phyloP scores from a whole-genome alignment of 2,888 invertebrate species.

The Thymelicus sylvestris region DNA sequence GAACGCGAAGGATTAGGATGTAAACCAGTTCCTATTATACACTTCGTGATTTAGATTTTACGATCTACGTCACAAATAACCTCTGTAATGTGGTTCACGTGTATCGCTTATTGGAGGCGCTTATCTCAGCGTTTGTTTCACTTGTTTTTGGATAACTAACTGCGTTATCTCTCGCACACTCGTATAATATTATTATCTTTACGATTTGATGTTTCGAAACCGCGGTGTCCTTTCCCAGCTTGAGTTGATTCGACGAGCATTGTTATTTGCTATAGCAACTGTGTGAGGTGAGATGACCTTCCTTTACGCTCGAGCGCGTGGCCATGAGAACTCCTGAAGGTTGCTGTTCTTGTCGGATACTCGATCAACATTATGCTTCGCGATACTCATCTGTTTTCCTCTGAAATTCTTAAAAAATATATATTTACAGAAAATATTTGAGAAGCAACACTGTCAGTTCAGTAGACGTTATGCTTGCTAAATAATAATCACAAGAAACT shows the following conservation, averaged over 20 bases:
- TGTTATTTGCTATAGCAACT: slow-evolving; percentile 64
- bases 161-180: slow-evolving; percentile 50
- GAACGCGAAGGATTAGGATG: slow-evolving; percentile 34
- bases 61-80: slow-evolving; percentile 9
- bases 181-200: slow-evolving; percentile 43
- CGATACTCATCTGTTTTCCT: background rate
- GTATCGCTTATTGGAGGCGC: slow-evolving; percentile 43
- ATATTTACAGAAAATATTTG: slow-evolving; percentile 24
- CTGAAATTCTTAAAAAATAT: background rate
- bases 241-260: slow-evolving; percentile 52
- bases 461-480: slow-evolving; percentile 62
- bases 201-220: slow-evolving; percentile 44
- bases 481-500: slow-evolving; percentile 63
- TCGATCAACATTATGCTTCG: slow-evolving; percentile 41
- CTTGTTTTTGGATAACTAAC: slow-evolving; percentile 54
- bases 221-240: slow-evolving; percentile 41
- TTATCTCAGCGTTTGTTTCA: slow-evolving; percentile 57
- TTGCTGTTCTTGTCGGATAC: slow-evolving; percentile 63
- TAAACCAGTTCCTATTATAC: slow-evolving; percentile 25
- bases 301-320: slow-evolving; percentile 75
- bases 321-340: slow-evolving; percentile 78
- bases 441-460: slow-evolving; percentile 49
- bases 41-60: slow-evolving; percentile 19
- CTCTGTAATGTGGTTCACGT: slow-evolving; percentile 28
- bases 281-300: slow-evolving; percentile 52